phyloP scores from a whole-genome alignment of 2,113 vertebrate species.

The Penelope pileata region DNA sequence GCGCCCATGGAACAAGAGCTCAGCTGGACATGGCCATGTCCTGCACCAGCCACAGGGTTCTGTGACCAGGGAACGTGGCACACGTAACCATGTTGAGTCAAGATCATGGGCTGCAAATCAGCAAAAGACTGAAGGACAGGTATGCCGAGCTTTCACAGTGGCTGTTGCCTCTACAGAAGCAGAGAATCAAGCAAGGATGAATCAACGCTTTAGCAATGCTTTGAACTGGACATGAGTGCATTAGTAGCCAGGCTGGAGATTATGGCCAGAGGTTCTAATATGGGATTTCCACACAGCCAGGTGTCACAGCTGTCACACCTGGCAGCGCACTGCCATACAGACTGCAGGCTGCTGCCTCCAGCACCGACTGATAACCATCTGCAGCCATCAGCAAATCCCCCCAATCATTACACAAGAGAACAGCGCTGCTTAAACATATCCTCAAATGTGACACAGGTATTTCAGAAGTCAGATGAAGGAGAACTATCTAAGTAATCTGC shows the following conservation, averaged over 20 bases:
- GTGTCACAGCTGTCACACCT: neutral
- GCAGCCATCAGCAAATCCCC: neutral
- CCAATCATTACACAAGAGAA: neutral
- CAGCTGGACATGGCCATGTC: neutral
- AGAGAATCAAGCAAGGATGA: neutral
- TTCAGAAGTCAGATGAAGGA: neutral
- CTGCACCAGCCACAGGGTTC: fast-evolving
- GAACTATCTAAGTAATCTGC: neutral
- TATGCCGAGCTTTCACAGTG: neutral
- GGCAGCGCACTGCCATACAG: neutral
- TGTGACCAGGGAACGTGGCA: fast-evolving
- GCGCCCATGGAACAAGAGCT: neutral
- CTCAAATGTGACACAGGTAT: neutral
- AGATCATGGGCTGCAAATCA: neutral
- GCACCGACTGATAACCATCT: neutral
- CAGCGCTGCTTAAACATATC: neutral
- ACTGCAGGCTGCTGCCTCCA: neutral
- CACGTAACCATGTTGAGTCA: fast-evolving
- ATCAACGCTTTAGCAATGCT: neutral
- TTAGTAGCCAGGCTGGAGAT: neutral
- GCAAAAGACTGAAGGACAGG: neutral
- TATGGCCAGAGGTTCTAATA: neutral
- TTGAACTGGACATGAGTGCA: neutral
- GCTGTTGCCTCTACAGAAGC: neutral
- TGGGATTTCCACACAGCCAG: neutral